These are phyloP conservation scores for Odobenus rosmarus DNA, from an alignment of 2,113 vertebrate genomes.

Conservation along the genomic window DNA sequence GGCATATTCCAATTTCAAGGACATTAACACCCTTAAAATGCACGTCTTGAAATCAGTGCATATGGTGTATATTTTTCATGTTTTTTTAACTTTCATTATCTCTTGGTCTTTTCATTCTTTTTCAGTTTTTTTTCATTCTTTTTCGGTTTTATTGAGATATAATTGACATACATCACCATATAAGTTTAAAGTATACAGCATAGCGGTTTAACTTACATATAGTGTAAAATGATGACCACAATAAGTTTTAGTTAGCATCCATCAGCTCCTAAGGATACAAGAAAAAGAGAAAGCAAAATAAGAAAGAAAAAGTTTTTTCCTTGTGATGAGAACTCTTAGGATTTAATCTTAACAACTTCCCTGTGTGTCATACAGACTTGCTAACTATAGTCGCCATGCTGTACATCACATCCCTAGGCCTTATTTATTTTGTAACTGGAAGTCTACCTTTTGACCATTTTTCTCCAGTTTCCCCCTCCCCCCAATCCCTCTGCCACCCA, in stretches of 20 bases:
- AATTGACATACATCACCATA: not conserved
- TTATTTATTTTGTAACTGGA: not conserved
- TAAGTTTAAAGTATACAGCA: not conserved
- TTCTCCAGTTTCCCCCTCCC: too few species aligned
- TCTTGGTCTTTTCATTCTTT: not conserved
- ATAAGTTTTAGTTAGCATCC: not conserved
- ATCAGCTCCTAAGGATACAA: not conserved
- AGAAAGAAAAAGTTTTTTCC: not conserved
- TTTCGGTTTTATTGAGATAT: not conserved
- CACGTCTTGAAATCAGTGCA: not conserved
- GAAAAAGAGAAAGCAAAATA: not conserved
- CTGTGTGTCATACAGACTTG: not conserved
- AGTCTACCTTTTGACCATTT: not conserved
- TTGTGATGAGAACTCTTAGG: not conserved
- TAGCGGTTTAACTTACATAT: not conserved
- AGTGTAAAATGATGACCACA: not conserved
- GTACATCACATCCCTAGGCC: not conserved
- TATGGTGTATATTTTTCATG: not conserved
- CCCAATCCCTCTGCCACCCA: not conserved
- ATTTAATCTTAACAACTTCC: not conserved
- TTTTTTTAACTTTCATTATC: not conserved
- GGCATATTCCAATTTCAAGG: not conserved
- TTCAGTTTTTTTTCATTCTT: not conserved
- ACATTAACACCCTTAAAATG: not conserved
- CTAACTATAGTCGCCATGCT: not conserved